Conservation (phyloP, 2,888 invertebrate species). For the Andrena haemorrhoa region DNA sequence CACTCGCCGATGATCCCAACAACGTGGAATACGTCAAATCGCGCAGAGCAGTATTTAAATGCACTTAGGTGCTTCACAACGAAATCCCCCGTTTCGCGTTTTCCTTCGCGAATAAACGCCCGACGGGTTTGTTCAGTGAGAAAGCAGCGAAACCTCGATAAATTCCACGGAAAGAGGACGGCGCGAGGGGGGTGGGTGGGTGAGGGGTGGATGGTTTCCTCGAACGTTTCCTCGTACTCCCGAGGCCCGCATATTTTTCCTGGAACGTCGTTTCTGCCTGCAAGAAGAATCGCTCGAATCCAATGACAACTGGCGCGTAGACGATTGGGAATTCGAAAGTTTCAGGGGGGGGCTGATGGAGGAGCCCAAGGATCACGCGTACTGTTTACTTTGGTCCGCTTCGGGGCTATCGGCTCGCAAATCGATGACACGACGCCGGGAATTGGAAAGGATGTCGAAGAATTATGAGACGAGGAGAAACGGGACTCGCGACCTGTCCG, state of each 20-base stretch:
- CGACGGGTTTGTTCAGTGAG: slow-evolving; percentile 4
- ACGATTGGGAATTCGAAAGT: slow-evolving; percentile 16
- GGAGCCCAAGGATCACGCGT: background rate
- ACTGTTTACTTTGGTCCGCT: slow-evolving; percentile 33
- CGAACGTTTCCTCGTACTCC: background rate
- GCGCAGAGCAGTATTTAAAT: background rate
- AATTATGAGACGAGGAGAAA: slow-evolving; percentile 63
- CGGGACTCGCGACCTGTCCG: slow-evolving; percentile 53
- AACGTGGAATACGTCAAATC: background rate
- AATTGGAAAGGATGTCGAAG: slow-evolving; percentile 66
- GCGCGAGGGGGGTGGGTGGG: too few species aligned
- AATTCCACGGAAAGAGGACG: slow-evolving; percentile 3
- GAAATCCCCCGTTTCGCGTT: background rate
- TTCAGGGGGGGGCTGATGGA: background rate
- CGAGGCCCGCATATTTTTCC: slow-evolving; percentile 21
- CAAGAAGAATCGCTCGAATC: slow-evolving; percentile 7
- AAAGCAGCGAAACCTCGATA: slow-evolving; percentile 13
- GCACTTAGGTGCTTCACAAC: too few species aligned
- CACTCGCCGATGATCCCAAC: too few species aligned
- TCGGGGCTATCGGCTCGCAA: slow-evolving; percentile 36
- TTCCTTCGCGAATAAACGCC: background rate
- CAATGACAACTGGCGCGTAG: slow-evolving; percentile 5
- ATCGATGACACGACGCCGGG: slow-evolving; percentile 44
- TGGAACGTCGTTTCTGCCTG: slow-evolving; percentile 10
- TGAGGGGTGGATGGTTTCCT: background rate